Conservation (phyloP, 2,113 vertebrate species). For the Ammodytes dubius region DNA sequence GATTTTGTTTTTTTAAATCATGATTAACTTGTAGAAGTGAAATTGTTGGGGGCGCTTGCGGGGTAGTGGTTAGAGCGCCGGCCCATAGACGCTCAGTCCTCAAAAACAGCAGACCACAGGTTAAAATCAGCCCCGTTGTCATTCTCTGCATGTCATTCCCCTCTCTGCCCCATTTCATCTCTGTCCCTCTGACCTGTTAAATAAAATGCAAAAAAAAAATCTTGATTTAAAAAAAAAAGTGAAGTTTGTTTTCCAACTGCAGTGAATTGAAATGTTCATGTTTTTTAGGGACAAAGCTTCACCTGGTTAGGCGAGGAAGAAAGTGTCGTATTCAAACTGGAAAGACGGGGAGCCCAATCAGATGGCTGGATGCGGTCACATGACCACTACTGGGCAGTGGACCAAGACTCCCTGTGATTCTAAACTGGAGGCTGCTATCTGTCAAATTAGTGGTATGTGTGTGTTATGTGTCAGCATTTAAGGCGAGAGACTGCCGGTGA, state of each 20-base stretch:
- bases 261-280: neutral
- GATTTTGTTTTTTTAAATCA: neutral
- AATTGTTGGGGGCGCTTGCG: too few species aligned
- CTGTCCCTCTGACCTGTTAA: too few species aligned
- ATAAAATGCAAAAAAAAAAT: neutral
- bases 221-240: neutral
- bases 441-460: conserved; percentile 80
- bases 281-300: conserved; percentile 84
- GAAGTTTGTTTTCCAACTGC: neutral
- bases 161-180: too few species aligned
- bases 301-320: conserved; percentile 91
- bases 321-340: conserved; percentile 90
- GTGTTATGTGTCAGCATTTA: neutral
- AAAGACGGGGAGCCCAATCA: conserved; percentile 89
- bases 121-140: too few species aligned
- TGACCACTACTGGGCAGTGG: conserved; percentile 91
- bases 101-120: too few species aligned
- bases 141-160: too few species aligned
- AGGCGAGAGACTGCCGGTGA: too few species aligned
- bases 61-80: too few species aligned
- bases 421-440: conserved; percentile 92
- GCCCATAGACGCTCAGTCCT: too few species aligned
- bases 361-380: conserved; percentile 88
- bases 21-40: neutral
- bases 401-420: conserved; percentile 86